Evolutionary conservation across 2,113 vertebrate species (phyloP).

Genomic region (Buteo buteo): DNA sequence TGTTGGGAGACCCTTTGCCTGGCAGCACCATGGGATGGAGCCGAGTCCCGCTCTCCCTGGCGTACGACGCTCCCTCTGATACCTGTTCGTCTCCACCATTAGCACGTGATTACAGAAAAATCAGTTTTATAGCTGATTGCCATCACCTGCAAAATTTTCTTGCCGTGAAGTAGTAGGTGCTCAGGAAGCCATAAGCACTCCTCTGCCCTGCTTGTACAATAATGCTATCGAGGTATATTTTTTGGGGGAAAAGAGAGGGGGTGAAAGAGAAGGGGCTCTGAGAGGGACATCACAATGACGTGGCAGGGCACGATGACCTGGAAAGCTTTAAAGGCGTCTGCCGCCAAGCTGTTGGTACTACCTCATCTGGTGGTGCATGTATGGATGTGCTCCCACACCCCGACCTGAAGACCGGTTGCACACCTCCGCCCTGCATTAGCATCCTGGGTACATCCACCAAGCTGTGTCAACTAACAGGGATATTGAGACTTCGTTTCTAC

Average conservation of each 20-base stretch:
- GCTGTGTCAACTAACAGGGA: background rate
- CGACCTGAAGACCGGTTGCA: background rate
- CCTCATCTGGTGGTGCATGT: background rate
- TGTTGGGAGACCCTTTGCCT: background rate
- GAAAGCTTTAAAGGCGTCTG: background rate
- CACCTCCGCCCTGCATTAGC: background rate
- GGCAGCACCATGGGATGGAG: background rate
- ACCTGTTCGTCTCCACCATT: background rate
- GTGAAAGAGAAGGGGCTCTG: background rate
- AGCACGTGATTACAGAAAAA: background rate
- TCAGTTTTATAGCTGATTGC: background rate
- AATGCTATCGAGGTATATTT: background rate
- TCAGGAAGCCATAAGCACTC: background rate
- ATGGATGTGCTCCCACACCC: background rate
- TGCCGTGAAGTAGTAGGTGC: background rate
- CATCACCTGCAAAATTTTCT: background rate
- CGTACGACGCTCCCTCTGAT: fast-evolving
- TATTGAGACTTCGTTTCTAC: background rate
- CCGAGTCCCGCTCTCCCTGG: background rate
- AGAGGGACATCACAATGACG: background rate
- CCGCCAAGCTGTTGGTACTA: no score
- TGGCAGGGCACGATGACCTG: background rate
- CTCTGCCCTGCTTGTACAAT: background rate
- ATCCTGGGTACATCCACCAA: background rate
- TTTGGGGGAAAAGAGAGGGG: fast-evolving